phyloP scores from a whole-genome alignment of 1,140 invertebrate genomes.

The Euura lappo region DNA sequence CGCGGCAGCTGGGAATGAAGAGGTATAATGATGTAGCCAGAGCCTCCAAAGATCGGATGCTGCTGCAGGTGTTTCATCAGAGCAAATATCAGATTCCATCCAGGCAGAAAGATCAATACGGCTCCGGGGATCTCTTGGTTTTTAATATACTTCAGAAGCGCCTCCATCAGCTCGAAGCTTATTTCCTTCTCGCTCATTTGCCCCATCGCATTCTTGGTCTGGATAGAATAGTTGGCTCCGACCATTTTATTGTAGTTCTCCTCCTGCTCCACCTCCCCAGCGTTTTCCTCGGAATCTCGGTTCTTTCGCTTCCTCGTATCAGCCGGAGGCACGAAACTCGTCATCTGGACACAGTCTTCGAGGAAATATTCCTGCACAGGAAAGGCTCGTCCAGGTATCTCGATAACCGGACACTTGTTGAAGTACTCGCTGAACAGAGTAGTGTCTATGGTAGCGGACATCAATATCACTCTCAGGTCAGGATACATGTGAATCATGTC shows the following conservation, averaged over 20 bases:
- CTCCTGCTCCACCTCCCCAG: slow-evolving; percentile 71
- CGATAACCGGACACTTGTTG: slow-evolving; percentile 82
- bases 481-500: slow-evolving; percentile 92
- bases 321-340: slow-evolving; percentile 78
- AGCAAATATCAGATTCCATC: slow-evolving; percentile 94
- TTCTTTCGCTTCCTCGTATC: slow-evolving; percentile 72
- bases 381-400: slow-evolving; percentile 79
- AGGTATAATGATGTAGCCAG: slow-evolving; percentile 76
- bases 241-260: slow-evolving; percentile 78
- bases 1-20: slow-evolving; percentile 90
- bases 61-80: slow-evolving; percentile 85
- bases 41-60: slow-evolving; percentile 76
- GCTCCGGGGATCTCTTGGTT: slow-evolving; percentile 78
- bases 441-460: slow-evolving; percentile 97
- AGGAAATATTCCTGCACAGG: slow-evolving; percentile 89
- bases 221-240: slow-evolving; percentile 61
- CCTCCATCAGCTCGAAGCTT: slow-evolving; percentile 90
- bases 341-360: slow-evolving; percentile 86
- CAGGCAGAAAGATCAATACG: slow-evolving; percentile 90
- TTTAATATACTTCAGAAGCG: slow-evolving; percentile 79
- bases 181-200: slow-evolving; percentile 88
- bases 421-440: slow-evolving; percentile 92
- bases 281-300: slow-evolving; percentile 70
- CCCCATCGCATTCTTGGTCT: slow-evolving; percentile 75
- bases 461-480: slow-evolving; percentile 90